Percentiles rank a stretch among this genome's conserved stretches.
These are phyloP conservation scores for Rhincodon typus DNA, from an alignment of 2,797 vertebrate genomes.

Conservation along the genomic window DNA sequence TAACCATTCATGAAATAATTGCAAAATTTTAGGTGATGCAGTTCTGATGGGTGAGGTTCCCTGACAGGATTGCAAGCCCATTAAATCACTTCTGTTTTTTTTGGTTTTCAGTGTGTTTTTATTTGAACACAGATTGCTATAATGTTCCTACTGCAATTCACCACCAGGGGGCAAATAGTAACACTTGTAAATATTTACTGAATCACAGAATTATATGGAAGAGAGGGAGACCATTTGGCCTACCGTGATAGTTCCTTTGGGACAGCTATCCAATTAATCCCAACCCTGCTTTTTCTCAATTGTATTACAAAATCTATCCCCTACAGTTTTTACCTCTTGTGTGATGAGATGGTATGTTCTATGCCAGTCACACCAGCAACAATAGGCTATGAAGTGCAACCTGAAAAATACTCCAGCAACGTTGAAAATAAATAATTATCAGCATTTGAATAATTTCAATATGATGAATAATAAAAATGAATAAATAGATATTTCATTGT, in stretches of 20 bases:
- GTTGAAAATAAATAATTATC: not conserved
- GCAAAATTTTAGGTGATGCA: not conserved
- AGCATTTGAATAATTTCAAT: not conserved
- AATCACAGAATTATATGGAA: not conserved
- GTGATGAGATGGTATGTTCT: not conserved
- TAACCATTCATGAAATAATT: not conserved
- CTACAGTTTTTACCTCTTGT: not conserved
- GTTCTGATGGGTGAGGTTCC: not conserved
- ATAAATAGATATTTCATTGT: not conserved
- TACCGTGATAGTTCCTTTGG: not conserved
- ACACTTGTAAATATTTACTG: not conserved
- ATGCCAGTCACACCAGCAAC: not conserved
- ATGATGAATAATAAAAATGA: not conserved
- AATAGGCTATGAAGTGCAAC: not conserved
- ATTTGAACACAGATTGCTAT: not conserved
- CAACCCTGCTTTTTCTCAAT: not conserved
- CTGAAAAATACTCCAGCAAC: not conserved
- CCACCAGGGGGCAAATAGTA: conserved; percentile 4
- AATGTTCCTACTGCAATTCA: not conserved
- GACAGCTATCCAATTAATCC: not conserved
- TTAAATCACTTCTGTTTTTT: not conserved
- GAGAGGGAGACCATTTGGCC: not conserved
- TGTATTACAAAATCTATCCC: not conserved
- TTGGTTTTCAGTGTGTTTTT: not conserved
- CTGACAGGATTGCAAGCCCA: not conserved